phyloP scores from a whole-genome alignment of 2,888 invertebrate genomes.

The Diaprepes abbreviatus region DNA sequence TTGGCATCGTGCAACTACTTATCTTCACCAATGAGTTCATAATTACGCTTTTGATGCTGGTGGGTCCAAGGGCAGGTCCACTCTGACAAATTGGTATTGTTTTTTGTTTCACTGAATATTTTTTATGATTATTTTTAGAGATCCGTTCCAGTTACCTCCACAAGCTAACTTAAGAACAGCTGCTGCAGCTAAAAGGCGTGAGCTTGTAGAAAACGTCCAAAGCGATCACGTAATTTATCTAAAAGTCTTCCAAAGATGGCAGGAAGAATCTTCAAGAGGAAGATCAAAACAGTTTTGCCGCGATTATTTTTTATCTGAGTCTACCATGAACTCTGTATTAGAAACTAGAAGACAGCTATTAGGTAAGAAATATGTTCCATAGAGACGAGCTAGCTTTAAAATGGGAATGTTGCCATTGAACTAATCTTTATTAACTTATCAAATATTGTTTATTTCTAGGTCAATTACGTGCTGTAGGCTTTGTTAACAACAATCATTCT shows the following conservation, averaged over 20 bases:
- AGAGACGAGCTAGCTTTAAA: too few species aligned
- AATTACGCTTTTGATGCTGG: too few species aligned
- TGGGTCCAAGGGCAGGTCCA: too few species aligned
- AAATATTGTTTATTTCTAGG: constrained; percentile 62
- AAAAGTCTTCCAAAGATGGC: constrained; percentile 79
- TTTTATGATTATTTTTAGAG: constrained; percentile 65
- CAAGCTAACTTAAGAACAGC: constrained; percentile 76
- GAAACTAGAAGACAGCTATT: constrained; percentile 87
- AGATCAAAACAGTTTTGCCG: constrained; percentile 80
- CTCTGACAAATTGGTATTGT: too few species aligned
- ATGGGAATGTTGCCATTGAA: too few species aligned
- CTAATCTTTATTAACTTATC: too few species aligned
- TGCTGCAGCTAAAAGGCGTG: constrained; percentile 74
- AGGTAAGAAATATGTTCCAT: constrained; percentile 58
- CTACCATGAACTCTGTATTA: constrained; percentile 91
- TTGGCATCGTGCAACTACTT: too few species aligned
- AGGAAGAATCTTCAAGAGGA: constrained; percentile 73
- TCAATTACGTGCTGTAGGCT: constrained; percentile 82
- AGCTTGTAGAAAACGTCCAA: constrained; percentile 80
- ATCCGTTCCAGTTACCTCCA: constrained; percentile 83
- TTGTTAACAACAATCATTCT: constrained; percentile 77
- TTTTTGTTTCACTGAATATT: background rate
- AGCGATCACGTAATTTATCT: constrained; percentile 94
- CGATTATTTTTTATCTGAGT: constrained; percentile 81
- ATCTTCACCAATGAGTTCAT: too few species aligned